Conservation (phyloP, 2,888 invertebrate species). For the Scaptomyza reducta region DNA sequence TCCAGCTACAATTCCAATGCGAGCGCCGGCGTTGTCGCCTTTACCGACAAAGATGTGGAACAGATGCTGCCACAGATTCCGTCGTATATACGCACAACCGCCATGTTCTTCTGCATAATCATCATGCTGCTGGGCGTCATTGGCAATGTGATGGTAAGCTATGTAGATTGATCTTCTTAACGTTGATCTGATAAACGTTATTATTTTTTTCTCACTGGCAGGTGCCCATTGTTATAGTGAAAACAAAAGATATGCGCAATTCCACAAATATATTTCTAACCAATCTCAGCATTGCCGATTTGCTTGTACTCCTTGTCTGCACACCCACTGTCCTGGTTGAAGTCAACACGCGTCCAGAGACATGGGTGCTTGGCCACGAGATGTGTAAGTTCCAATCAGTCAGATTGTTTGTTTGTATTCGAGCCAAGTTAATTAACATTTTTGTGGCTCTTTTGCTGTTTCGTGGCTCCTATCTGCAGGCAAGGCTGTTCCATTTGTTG, state of each 20-base stretch:
- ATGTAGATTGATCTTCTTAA: background rate
- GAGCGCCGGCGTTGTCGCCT: slow-evolving; percentile 16
- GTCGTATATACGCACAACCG: slow-evolving; percentile 93
- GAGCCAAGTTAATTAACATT: slow-evolving; percentile 55
- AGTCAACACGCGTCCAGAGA: slow-evolving; percentile 94
- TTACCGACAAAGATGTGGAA: slow-evolving; percentile 52
- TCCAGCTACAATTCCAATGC: slow-evolving; percentile 30
- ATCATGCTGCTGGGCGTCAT: slow-evolving; percentile 95
- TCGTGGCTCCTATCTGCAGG: slow-evolving; percentile 86
- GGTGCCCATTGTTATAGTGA: slow-evolving; percentile 94
- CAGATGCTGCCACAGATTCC: slow-evolving; percentile 87
- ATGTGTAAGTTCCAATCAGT: slow-evolving; percentile 91
- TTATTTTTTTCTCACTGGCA: slow-evolving; percentile 38
- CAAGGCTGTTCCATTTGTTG: slow-evolving; percentile 95
- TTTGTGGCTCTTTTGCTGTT: background rate
- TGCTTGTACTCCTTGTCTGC: slow-evolving; percentile 95
- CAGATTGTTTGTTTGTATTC: slow-evolving; percentile 7
- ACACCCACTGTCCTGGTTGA: slow-evolving; percentile 97
- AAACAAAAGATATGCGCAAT: slow-evolving; percentile 96
- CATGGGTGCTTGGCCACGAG: slow-evolving; percentile 95
- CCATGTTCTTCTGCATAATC: slow-evolving; percentile 93
- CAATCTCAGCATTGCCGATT: slow-evolving; percentile 96
- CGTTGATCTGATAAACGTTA: no score
- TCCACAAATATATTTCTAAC: slow-evolving; percentile 97
- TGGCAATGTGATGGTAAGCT: slow-evolving; percentile 92